Evolutionary conservation across 2,797 vertebrate species (phyloP).

Genomic region (Sebastes diaconus): DNA sequence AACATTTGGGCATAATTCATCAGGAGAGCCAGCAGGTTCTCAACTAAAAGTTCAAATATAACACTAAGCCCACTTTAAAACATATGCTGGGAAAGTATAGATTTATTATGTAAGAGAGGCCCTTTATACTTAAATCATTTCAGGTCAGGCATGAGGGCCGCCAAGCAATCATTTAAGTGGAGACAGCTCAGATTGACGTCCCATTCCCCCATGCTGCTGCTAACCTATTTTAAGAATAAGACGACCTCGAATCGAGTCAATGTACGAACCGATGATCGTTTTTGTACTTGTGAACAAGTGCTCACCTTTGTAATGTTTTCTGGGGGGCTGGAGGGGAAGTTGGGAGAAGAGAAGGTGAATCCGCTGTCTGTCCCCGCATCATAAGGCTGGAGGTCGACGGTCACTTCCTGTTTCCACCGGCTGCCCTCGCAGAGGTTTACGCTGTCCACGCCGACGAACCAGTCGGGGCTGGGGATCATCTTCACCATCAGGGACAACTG

Average conservation of each 20-base stretch:
- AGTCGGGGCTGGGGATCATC: slow-evolving; percentile 82
- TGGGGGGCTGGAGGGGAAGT: slow-evolving; percentile 74
- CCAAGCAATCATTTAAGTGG: slow-evolving; percentile 48
- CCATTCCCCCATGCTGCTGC: slow-evolving; percentile 1
- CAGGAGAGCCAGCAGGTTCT: slow-evolving; percentile 21
- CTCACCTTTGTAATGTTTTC: slow-evolving; percentile 81
- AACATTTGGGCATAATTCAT: slow-evolving; percentile 29
- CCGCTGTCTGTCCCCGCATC: slow-evolving; percentile 86
- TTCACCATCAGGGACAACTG: slow-evolving; percentile 82
- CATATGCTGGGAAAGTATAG: slow-evolving; percentile 34
- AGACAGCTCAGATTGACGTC: slow-evolving; percentile 49
- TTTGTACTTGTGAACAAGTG: not conserved
- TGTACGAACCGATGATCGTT: not conserved
- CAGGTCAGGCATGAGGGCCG: slow-evolving; percentile 38
- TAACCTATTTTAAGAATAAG: slow-evolving; percentile 38
- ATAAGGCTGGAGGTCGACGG: slow-evolving; percentile 82
- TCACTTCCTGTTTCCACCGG: slow-evolving; percentile 84
- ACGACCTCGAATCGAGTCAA: not conserved
- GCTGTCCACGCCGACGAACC: slow-evolving; percentile 81
- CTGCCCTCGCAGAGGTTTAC: slow-evolving; percentile 75
- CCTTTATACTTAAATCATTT: slow-evolving; percentile 41
- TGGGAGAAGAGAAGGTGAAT: slow-evolving; percentile 86
- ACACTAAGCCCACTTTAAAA: slow-evolving; percentile 38
- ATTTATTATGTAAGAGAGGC: slow-evolving; percentile 48
- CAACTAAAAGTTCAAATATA: slow-evolving; percentile 27